Evolutionary conservation across 92 coral and sea anemone genomes (phyloP).

Genomic region (Bergia sp.): DNA sequence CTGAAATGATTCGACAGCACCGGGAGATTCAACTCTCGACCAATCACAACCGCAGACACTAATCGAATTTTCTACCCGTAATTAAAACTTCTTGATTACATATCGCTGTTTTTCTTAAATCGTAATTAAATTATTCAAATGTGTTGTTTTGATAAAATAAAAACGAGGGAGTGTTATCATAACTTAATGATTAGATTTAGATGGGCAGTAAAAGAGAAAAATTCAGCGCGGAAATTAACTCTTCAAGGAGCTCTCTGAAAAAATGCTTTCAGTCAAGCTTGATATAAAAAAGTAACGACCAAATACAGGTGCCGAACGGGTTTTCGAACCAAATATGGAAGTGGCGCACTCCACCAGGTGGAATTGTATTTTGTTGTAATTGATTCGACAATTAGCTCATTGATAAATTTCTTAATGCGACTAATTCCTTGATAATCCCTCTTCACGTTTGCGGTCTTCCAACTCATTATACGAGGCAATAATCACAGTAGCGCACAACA

Average conservation of each 20-base stretch:
- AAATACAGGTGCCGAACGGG: conserved; percentile 54
- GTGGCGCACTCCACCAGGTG: conserved; percentile 43
- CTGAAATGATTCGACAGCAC: conserved; percentile 45
- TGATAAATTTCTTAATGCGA: conserved; percentile 88
- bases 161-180: conserved; percentile 49
- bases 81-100: conserved; percentile 80
- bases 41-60: conserved; percentile 61
- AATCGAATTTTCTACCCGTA: conserved; percentile 72
- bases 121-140: conserved; percentile 86
- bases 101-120: conserved; percentile 71
- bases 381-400: conserved; percentile 88
- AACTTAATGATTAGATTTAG: conserved; percentile 52
- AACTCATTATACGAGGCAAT: conserved; percentile 74
- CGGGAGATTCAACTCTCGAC: conserved; percentile 36
- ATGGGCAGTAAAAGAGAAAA: background rate
- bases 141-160: conserved; percentile 68
- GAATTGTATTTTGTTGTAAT: conserved; percentile 58
- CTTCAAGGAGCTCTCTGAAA: background rate
- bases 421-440: conserved; percentile 86
- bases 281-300: background rate
- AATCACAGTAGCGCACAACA: conserved; percentile 62
- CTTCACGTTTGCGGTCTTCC: conserved; percentile 74
- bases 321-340: conserved; percentile 35
- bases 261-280: background rate
- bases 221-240: background rate